A percentile compares a stretch with the other conserved stretches of the same genome.
Conservation (phyloP, 2,888 invertebrate genomes). For the Iselma pallidipennis region DNA sequence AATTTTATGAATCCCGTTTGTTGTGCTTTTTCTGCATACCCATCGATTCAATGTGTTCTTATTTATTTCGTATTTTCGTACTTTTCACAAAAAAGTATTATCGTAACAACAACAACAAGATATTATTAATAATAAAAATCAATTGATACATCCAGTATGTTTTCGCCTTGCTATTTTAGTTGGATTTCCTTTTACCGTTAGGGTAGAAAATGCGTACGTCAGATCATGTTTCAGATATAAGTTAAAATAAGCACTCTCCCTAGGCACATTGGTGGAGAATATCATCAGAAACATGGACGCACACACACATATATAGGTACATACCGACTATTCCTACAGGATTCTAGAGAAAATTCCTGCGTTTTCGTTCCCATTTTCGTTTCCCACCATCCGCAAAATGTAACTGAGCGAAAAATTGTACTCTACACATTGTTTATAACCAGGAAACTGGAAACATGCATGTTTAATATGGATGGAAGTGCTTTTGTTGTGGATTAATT, state of each 20-base stretch:
- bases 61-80: no score
- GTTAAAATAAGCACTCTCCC: slow-evolving; percentile 44
- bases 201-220: slow-evolving; percentile 32
- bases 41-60: slow-evolving; percentile 12
- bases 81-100: no score
- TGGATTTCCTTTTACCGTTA: background rate
- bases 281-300: slow-evolving; percentile 34
- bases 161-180: background rate
- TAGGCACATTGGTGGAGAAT: slow-evolving; percentile 40
- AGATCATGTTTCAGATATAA: slow-evolving; percentile 42
- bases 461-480: slow-evolving; percentile 2
- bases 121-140: background rate
- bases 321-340: slow-evolving; percentile 25
- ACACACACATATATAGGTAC: no score
- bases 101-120: background rate
- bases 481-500: slow-evolving; percentile 10
- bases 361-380: slow-evolving; percentile 19
- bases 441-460: slow-evolving; percentile 15
- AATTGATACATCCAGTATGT: background rate
- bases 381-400: slow-evolving; percentile 24
- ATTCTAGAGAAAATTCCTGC: slow-evolving; percentile 24
- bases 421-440: slow-evolving; percentile 20
- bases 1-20: slow-evolving; percentile 27
- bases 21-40: slow-evolving; percentile 19
- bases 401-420: slow-evolving; percentile 36